Evolutionary conservation across 2,113 vertebrate species (phyloP), one percentile per base, ranked within the genome.

Genomic region (Halcyon senegalensis): DNA sequence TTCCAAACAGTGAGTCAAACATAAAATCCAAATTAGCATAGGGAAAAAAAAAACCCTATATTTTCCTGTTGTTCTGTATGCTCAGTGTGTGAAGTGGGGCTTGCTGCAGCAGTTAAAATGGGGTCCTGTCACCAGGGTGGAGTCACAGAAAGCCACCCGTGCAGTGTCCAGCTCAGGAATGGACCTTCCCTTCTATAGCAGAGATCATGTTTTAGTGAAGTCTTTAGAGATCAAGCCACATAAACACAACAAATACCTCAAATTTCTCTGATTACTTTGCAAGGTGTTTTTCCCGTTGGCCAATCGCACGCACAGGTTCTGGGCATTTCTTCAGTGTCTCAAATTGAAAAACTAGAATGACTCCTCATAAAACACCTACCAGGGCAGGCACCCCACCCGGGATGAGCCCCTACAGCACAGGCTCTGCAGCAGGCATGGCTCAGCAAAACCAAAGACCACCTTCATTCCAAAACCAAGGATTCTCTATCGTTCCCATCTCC

Each of bases 321-420:
- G 77, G 43, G 27, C 67, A 48, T 5, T n/a, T 46, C 33, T 74
- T 66, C 13, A 11, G 21, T 17, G 7, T 56, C 30, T 44, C 51
- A 10, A 8, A 12, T 0, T 15, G 41, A 41, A 63, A 50, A 33
- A 35, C 11, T 4, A 3, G 31, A 69, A 11, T 2, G 5, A 53
- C 64, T n/a, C 21, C 64, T 13, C 27, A 31, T 13, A 17, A 68
- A 25, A 55, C 30, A 19, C 6, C 1, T 5, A 3, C 24, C 13
- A 35, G 67, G 60, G 68, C 72, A 72, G 56, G 30, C 10, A 0
- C 2, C 0, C 11, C 11, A 4, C 10, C 31, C 2, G 6, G 69
- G 58, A 23, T 37, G 76, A 91, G 76, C 64, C 50, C 74, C 7
- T 27, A 15, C 51, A 20, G 0, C 2, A 7, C 43, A 41, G 53